Percentiles rank a stretch among this genome's conserved stretches.
These are phyloP conservation scores for Diorhabda elongata DNA, from an alignment of 1,140 invertebrate species.

Conservation along the genomic window DNA sequence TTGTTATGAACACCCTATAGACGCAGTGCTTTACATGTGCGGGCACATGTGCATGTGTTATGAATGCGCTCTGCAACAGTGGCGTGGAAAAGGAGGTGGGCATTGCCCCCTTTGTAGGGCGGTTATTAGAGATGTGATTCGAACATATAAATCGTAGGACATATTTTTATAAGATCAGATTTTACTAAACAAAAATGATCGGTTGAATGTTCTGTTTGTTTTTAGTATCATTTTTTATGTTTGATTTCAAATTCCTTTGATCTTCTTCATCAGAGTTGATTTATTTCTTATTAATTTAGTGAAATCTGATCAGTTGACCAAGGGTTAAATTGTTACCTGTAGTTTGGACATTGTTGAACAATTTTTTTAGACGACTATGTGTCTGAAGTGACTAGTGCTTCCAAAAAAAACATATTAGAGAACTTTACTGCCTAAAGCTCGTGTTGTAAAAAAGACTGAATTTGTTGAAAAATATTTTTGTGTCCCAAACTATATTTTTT, in stretches of 20 bases:
- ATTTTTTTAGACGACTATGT: slow-evolving; percentile 1
- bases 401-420: slow-evolving; percentile 12
- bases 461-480: slow-evolving; percentile 18
- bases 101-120: slow-evolving; percentile 93
- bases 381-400: slow-evolving; percentile 18
- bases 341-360: background rate
- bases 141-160: slow-evolving; percentile 85
- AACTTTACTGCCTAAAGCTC: slow-evolving; percentile 11
- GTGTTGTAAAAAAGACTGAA: slow-evolving; percentile 16
- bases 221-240: too few species aligned
- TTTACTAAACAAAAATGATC: too few species aligned
- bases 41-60: slow-evolving; percentile 99
- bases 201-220: too few species aligned
- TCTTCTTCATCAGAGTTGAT: too few species aligned
- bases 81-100: slow-evolving; percentile 81
- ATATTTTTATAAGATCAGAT: background rate
- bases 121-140: slow-evolving; percentile 89
- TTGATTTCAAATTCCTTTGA: too few species aligned
- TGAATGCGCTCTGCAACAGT: slow-evolving; percentile 88
- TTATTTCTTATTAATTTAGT: too few species aligned
- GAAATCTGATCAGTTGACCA: background rate
- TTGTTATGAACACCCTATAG: slow-evolving; percentile 88
- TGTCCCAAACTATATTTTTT: slow-evolving; percentile 6
- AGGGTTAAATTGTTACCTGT: slow-evolving; percentile 6
- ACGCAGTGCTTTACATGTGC: slow-evolving; percentile 93